Base-by-base conservation (phyloP, 2,797 vertebrate genomes). In the Basileuterus tristriatus region DNA sequence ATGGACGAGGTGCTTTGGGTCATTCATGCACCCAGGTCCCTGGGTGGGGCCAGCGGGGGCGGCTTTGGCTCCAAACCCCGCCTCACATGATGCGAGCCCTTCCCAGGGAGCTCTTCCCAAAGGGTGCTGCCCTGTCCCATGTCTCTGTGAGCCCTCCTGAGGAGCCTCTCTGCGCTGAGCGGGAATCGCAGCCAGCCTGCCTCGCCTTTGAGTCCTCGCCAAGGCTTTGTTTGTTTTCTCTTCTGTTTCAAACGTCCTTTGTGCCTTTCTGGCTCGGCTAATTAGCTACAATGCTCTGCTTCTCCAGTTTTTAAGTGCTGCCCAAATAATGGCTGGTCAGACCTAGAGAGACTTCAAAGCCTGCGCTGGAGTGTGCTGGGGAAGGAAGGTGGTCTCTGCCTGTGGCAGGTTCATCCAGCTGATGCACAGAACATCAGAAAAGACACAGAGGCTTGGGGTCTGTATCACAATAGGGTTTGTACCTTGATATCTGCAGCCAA, bases 171-270 rank as follows among this genome's bases (percentile, higher is more conserved):
- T 5, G 5, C 0, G 0, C 6, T 8, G 67, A 90, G 74, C 2
- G 0, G 63, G 30, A 68, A 85, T 29, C 39, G 67, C 85, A 93
- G 83, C 68, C 74, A 85, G 64, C 12, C 68, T 44, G 83, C 68
- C 60, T 84, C 32, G 63, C 68, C 90, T 91, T 74, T 90, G 85
- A 90, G 52, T 0, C 3, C 15, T 60, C 0, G 32, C 96, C 96
- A 95, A 80, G 71, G 49, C 75, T 94, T 80, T 68, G 72, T 93
- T 94, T 94, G 83, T 89, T 94, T 93, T 70, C 80, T 83, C 87
- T 78, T 93, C 77, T 74, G 26, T 96, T 94, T 89, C 53, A 83
- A 95, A 65, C 15, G 1, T 80, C 90, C 85, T 90, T 71, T 83
- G 36, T 94, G 74, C 83, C 67, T 87, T 70, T 77, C 52, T 55